Evolutionary conservation across 2,797 vertebrate species (phyloP), one percentile per base, ranked within the genome.

Genomic region (Masticophis lateralis): DNA sequence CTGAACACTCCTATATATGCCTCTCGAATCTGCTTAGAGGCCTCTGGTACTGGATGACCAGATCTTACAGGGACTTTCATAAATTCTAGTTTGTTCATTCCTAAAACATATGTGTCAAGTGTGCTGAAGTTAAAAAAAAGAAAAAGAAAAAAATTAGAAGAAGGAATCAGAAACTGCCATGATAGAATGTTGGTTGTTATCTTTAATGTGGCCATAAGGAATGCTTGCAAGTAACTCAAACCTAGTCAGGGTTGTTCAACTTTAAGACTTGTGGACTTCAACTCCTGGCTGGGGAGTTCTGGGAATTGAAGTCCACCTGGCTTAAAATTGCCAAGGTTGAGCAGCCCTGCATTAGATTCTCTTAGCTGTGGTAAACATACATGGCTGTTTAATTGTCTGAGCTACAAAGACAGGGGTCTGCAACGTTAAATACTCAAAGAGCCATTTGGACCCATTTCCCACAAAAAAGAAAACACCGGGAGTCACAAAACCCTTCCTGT

Each of bases 301-400:
- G 63, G 63, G 28, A 66, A 28, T 14, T 66, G 63, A 69, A 69
- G 63, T 69, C 28, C 13, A n/a, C 63, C 28, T 0, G n/a, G 2
- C 28, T n/a, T n/a, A n/a, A 2, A 14, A 5, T 32, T 16, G 28
- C 28, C 63, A 69, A 14, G 28, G 28, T 32, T 69, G 63, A 5
- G 10, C 12, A 32, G 28, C 28, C 13, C 28, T 69, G 28, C 63
- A 32, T 69, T 69, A 90, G 2, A 6, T 91, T 92, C 94, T 63
- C 94, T 93, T 94, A 95, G 94, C 93, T 96, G 93, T 91, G 96
- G 92, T n/a, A 91, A 95, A 93, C 91, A 83, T 95, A 95, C 95
- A 83, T 96, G 94, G 91, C 74, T 91, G 12, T 55, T 91, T 89
- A 92, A 93, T 94, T 93, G 86, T 92, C 94, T 95, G 94, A 90